A percentile compares a stretch with the other conserved stretches of the same genome.
phyloP scores from a whole-genome alignment of 2,113 vertebrate genomes.

The Shinisaurus crocodilurus region DNA sequence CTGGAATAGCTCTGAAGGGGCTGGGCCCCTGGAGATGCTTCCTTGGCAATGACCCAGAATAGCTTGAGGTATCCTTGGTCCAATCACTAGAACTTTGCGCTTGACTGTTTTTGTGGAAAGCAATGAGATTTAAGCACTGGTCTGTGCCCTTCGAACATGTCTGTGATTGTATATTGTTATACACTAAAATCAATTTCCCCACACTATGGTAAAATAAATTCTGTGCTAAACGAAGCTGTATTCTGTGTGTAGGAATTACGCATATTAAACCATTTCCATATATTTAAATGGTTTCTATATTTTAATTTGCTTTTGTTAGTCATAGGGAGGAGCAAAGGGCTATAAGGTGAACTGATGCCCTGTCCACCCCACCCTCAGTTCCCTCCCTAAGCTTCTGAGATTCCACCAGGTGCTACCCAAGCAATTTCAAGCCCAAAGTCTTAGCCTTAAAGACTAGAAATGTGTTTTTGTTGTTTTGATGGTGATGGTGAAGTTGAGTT shows the following conservation, averaged over 20 bases:
- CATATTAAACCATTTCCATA: not conserved
- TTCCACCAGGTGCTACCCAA: not conserved
- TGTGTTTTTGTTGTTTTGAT: not conserved
- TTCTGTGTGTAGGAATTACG: not conserved
- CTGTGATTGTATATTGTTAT: not conserved
- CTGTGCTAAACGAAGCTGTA: not conserved
- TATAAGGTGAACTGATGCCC: not conserved
- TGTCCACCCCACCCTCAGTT: not conserved
- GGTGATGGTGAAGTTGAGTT: not conserved
- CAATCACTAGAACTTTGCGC: not conserved
- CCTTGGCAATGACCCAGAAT: not conserved
- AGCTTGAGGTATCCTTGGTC: not conserved
- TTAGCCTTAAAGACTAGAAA: not conserved
- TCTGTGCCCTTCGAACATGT: not conserved
- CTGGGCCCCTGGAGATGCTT: not conserved
- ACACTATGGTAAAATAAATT: not conserved
- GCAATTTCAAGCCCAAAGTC: not conserved
- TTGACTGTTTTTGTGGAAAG: not conserved
- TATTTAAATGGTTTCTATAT: not conserved
- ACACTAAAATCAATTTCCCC: not conserved
- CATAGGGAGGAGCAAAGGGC: not conserved
- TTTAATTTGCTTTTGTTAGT: not conserved
- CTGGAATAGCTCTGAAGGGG: not conserved
- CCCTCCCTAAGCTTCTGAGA: not conserved
- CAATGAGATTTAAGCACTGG: not conserved